A percentile compares a stretch with the other conserved stretches of the same genome.
These are phyloP conservation scores for Cherax quadricarinatus DNA, from an alignment of 1,140 invertebrate genomes.

Conservation along the genomic window DNA sequence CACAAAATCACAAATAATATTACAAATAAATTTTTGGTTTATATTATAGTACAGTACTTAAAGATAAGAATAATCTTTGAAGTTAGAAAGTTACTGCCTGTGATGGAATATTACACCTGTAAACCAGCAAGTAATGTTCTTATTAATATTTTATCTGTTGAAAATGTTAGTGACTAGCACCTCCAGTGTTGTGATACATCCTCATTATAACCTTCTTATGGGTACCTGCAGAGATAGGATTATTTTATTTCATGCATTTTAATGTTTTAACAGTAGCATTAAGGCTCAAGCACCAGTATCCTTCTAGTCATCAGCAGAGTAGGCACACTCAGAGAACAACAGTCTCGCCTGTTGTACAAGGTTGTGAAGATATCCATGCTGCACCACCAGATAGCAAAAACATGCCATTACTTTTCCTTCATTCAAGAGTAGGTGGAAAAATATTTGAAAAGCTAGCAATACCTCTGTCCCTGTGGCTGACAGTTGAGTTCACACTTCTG, in stretches of 20 bases:
- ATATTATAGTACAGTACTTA: no score
- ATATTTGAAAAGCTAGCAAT: conserved; percentile 16
- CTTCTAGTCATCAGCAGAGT: not conserved
- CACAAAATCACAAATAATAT: no score
- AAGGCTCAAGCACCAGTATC: conserved; percentile 8
- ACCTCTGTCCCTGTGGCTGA: conserved; percentile 92
- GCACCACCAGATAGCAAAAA: conserved; percentile 6
- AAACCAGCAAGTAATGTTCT: not conserved
- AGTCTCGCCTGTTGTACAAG: not conserved
- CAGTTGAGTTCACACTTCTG: conserved; percentile 97
- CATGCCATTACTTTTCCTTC: conserved; percentile 30
- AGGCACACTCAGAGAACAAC: no score
- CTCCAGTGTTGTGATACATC: not conserved
- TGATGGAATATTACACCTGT: not conserved
- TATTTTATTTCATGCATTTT: not conserved
- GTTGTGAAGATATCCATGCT: conserved; percentile 14
- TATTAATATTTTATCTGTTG: not conserved
- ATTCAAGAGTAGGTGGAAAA: not conserved
- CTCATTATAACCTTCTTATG: not conserved
- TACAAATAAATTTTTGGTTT: no score
- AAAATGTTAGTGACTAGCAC: not conserved
- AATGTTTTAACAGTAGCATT: not conserved
- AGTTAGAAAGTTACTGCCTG: not conserved
- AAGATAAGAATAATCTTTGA: no score
- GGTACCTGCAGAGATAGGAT: conserved; percentile 4